A percentile compares a stretch with the other conserved stretches of the same genome.
These are phyloP conservation scores for Drosophila albomicans DNA, from an alignment of 1,140 invertebrate genomes.

Conservation along the genomic window DNA sequence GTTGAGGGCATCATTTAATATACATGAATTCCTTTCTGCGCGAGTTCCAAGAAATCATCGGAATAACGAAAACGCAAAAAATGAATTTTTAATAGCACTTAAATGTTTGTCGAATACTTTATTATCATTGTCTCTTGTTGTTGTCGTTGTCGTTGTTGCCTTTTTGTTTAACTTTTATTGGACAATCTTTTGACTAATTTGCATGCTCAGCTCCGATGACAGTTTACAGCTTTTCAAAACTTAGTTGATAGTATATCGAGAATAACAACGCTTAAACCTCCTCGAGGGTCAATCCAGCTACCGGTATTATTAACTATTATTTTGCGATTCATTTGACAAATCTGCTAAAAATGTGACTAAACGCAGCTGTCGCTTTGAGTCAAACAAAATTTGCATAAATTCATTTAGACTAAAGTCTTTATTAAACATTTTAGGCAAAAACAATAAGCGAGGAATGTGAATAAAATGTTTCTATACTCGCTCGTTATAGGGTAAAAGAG, in stretches of 20 bases:
- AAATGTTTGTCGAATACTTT: constrained; percentile 21
- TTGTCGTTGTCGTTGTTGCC: background rate
- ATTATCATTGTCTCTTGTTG: background rate
- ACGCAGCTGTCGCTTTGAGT: constrained; percentile 68
- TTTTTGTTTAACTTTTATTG: constrained; percentile 5
- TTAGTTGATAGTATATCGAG: constrained; percentile 30
- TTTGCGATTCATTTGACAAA: constrained; percentile 46
- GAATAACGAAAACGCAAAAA: constrained; percentile 23
- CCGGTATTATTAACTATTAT: constrained; percentile 66
- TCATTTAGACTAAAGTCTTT: constrained; percentile 55
- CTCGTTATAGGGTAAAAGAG: too few species aligned
- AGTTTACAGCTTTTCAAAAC: constrained; percentile 59
- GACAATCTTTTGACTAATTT: constrained; percentile 57
- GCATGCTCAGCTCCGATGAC: constrained; percentile 58
- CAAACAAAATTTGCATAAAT: constrained; percentile 72
- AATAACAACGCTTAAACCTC: constrained; percentile 15
- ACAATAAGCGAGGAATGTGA: background rate
- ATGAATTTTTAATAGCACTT: constrained; percentile 62
- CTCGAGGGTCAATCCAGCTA: constrained; percentile 45
- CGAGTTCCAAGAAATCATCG: constrained; percentile 42
- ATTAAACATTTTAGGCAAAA: constrained; percentile 34
- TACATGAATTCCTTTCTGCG: constrained; percentile 30
- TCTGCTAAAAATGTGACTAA: constrained; percentile 41
- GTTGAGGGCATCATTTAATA: constrained; percentile 5
- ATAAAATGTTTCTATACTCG: too few species aligned